Evolutionary conservation across 35 echinoderm and acorn worm species (phyloP), one percentile per base, ranked within the genome.

Genomic region (Patiria miniata): DNA sequence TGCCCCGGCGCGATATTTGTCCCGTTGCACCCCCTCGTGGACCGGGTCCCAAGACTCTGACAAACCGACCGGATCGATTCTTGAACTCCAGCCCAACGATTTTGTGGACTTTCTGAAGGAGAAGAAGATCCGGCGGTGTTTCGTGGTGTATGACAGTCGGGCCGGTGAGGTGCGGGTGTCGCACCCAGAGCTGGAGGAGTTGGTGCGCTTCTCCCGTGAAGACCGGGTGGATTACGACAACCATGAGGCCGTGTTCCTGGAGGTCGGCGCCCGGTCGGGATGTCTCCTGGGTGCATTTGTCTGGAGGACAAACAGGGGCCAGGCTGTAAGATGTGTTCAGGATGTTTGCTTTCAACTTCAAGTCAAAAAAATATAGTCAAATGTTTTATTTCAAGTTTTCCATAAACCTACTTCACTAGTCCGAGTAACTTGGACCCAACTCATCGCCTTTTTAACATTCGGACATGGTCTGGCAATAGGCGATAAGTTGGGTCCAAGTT

Each of bases 251-350:
- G 52, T 86, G 32, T 91, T 91, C 56, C 30, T 91, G 37, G 82
- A 91, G 54, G 39, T 91, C 57, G 89, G 89, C 32, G 60, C 42
- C n/a, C 42, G 89, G 36, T 86, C 83, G 54, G 83, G 78, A 3
- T 91, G 89, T 18, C 37, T 91, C 39, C 51, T 91, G 29, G 89
- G 89, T 69, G 89, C 89, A 8, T 91, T 91, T 80, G 76, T 91
- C 42, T 91, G 89, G 89, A 78, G 83, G 28, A 86, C 89, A 22
- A 91, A 91, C 39, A 33, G 89, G 26, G 89, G 89, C 0, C 89
- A 91, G 51, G 83, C 89, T 54, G 89, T 91, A 65, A 90, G 80
- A 77, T 22, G 10, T 12, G 12, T 47, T 47, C 12, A 12, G 12
- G 12, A 47, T 47, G 42, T 6, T 47, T 47, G 42, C 42, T n/a